Base-by-base conservation (phyloP, 2,113 vertebrate species). In the Fregetta grallaria region DNA sequence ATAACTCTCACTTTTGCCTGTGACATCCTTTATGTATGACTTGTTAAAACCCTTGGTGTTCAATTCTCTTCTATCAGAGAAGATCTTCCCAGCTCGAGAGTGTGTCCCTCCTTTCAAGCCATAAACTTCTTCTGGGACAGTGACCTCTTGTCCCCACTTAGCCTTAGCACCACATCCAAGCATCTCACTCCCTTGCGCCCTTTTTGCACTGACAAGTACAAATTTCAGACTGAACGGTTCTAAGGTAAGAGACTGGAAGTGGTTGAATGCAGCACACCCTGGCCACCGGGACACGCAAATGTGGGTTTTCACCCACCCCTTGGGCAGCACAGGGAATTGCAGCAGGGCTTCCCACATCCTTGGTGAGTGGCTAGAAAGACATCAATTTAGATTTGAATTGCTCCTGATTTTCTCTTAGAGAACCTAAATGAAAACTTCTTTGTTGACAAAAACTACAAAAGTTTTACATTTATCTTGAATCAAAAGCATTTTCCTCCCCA, bases 141-240 rank as follows among this genome's bases (percentile, higher is more conserved):
- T n/a, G n/a, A 71, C 11, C 13, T 20, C 63, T 65, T 15, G 27
- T 63, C 40, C 62, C 15, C 29, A 72, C 4, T 44, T 32, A 42
- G 56, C n/a, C 47, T 78, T 18, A 38, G 49, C 13, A 56, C 26
- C 26, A 17, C 27, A 78, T 19, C 26, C 29, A 42, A 30, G 22
- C 34, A 55, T 13, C 56, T 74, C 23, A 32, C 2, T 3, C 44
- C 12, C 15, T 32, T 49, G 56, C 0, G 1, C 4, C 27, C 25
- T 81, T 68, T 68, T 68, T 34, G 40, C 16, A 53, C 5, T 59
- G 32, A 59, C 10, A 82, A 61, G 40, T 8, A 38, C 0, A 3
- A 34, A 13, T 22, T 61, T 36, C 47, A 86, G 76, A 53, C 11
- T 76, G 53, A 87, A 65, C 1, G 1, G 15, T 61, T 86, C 53